Conservation (phyloP, 2,888 invertebrate species). For the Napeogenes sylphis region DNA sequence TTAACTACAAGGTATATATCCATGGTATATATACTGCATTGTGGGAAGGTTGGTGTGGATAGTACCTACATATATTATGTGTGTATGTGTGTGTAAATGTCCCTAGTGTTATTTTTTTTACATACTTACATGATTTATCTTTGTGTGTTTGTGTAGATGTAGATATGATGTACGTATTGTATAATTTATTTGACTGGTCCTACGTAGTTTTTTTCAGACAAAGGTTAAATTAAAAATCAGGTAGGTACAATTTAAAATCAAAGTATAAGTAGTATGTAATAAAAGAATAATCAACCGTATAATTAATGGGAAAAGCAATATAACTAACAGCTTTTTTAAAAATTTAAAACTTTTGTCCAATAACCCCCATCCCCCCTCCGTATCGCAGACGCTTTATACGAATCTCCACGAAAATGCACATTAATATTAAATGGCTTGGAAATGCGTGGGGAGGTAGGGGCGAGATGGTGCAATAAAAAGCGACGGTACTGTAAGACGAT, state of each 20-base stretch:
- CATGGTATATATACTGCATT: constrained; percentile 54
- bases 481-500: constrained; percentile 59
- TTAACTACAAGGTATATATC: constrained; percentile 74
- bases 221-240: no score
- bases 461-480: constrained; percentile 55
- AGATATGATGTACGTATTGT: no score
- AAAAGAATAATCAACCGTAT: no score
- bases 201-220: no score
- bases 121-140: no score
- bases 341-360: constrained; percentile 63
- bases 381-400: constrained; percentile 75
- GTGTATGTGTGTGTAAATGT: constrained; percentile 5
- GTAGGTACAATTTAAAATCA: no score
- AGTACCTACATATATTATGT: constrained; percentile 17
- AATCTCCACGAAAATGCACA: constrained; percentile 79
- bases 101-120: no score
- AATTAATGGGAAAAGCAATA: constrained; percentile 32
- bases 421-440: constrained; percentile 80
- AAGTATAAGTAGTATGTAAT: no score
- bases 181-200: no score
- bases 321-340: constrained; percentile 56
- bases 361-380: constrained; percentile 60
- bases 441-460: constrained; percentile 61
- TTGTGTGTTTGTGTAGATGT: no score
- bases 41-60: constrained; percentile 45